Base-by-base conservation (phyloP, 2,888 invertebrate species). In the Hemistola chrysoprasaria region DNA sequence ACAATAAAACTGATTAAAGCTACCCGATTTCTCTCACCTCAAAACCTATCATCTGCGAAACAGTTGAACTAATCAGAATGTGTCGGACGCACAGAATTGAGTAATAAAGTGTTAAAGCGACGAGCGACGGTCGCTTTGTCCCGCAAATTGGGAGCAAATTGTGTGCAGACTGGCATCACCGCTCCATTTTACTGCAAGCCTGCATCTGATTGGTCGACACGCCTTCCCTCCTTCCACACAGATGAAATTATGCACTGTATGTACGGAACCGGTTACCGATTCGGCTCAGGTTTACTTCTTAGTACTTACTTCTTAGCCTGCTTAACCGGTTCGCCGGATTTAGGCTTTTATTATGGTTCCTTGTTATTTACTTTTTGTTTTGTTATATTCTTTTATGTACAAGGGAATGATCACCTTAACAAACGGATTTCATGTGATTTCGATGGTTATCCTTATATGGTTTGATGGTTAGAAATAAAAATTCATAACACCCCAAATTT, bases 91-190 rank as follows among this genome's bases (percentile, higher is more conserved):
- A 78, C 79, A 65, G 74, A 78, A 84, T 83, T 82, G 82, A 78
- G 79, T 86, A 86, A 86, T 78, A 80, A 81, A 78, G 75, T 81
- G 84, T 81, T 82, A 81, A 71, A 69, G 67, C 73, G 52, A 65
- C 61, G 51, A 48, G 59, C 63, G 59, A 59, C 52, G 68, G 63
- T 69, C 69, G 62, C 79, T 78, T 87, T 86, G 86, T 87, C 65
- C 71, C 68, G 65, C 74, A 86, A 84, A 85, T 85, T 87, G 83
- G 83, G 76, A 73, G 74, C 79, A 86, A 84, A 86, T 85, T 86
- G 85, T 66, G 76, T 78, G 68, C 81, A 78, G 78, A 73, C 67
- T 24, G 11, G 71, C 71, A 70, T 71, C 74, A 76, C 75, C 75
- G 73, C 74, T 79, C 82, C 70, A 80, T 81, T 85, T 51, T 78